Base-by-base conservation (phyloP, 2,797 vertebrate species). In the Anisognathus igniventris region DNA sequence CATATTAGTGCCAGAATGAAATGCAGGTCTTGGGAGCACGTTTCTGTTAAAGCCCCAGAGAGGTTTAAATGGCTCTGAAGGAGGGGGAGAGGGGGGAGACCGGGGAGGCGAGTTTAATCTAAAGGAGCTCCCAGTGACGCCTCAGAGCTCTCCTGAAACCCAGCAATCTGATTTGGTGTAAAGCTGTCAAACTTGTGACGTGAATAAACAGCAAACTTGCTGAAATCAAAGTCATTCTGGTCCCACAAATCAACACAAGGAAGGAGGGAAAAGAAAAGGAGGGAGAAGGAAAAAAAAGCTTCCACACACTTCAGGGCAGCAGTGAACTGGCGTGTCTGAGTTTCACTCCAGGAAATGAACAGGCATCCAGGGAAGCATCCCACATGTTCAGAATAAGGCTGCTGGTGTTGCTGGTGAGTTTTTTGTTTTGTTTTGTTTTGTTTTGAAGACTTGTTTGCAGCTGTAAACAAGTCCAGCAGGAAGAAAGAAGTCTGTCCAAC, bases 161-260 rank as follows among this genome's bases (percentile, higher is more conserved):
- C 97, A 83, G 97, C 96, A 94, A 97, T 97, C 98, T 97, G 98
- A 98, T 98, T 98, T 97, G 98, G 96, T 93, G 97, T 86, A 87
- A 97, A 97, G 97, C 97, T 98, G 98, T 98, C 98, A 98, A 96
- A 97, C 94, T 96, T 96, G 96, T 98, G 98, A 98, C 97, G 98
- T 96, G 96, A 76, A 87, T 87, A 82, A 51, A 94, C 96, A 96
- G 90, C 81, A 95, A 79, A 87, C 94, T 96, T 95, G 86, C 91
- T 88, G 94, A 97, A 97, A 97, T 96, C 96, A 93, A 95, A 96
- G 96, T 94, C 92, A 93, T 87, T 75, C 54, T 93, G 67, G 58
- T 73, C 85, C 74, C 19, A 60, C 73, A 95, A 88, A 91, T 91
- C 86, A 84, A 65, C 93, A 93, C 92, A 93, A 95, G 96, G 95